Base-by-base conservation (phyloP, 2,113 vertebrate species). In the Bufo bufo region DNA sequence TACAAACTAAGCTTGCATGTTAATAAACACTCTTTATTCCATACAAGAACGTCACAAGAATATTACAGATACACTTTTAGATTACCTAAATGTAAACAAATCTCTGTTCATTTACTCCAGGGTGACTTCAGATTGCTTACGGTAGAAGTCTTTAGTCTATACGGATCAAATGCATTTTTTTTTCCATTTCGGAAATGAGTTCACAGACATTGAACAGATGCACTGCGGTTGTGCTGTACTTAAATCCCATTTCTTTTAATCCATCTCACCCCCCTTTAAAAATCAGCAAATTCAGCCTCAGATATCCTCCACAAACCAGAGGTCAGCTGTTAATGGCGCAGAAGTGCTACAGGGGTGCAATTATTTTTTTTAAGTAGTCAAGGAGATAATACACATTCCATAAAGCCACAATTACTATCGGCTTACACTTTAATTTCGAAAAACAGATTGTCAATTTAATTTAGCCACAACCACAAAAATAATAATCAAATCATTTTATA, bases 311-410 rank as follows among this genome's bases (percentile, higher is more conserved):
- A 85, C 85, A 87, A 87, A 88, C 23, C 61, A 89, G 59, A 91
- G 89, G 90, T 93, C 91, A 91, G 86, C 19, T 3, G 0, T 87
- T 93, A 93, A 91, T 87, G 91, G 66, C 54, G 87, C 84, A 90
- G 77, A 87, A 59, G 56, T 88, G 90, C 78, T 80, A 87, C 71
- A 69, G 84, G 56, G 65, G 91, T 90, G 71, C 90, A 77, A n/a
- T 94, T 93, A 93, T 91, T 91, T 93, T 52, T 90, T 93, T 43
- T 90, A 93, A 90, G 47, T 77, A 86, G 45, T 86, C 71, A 89
- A 50, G 90, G 82, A 92, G 82, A 91, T 85, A 92, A 92, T 83
- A 84, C 66, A 88, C 4, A 77, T 65, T 90, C 87, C 88, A 89
- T 16, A 91, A 84, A 90, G 45, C 84, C 89, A 89, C 0, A 0